Conservation (phyloP, 2,797 vertebrate species). For the Heliangelus exortis region DNA sequence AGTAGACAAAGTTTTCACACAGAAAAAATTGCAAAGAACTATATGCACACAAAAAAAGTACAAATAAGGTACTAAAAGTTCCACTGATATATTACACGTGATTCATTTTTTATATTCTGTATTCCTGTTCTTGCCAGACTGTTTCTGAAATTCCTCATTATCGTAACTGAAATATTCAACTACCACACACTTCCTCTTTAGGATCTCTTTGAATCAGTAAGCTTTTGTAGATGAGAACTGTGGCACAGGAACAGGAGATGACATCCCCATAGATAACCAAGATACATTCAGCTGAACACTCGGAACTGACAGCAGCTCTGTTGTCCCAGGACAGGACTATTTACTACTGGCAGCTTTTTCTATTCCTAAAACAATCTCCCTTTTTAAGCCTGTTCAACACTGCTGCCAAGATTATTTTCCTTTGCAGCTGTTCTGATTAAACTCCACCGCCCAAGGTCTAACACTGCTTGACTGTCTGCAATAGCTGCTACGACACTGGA, state of each 20-base stretch:
- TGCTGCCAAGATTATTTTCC: constrained; percentile 48
- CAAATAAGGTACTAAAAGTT: not conserved
- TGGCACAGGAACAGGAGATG: constrained; percentile 33
- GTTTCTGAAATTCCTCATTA: not conserved
- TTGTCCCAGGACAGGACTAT: not conserved
- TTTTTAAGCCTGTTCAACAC: constrained; percentile 9
- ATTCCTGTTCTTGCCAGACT: not conserved
- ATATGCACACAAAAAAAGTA: not conserved
- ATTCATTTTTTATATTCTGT: not conserved
- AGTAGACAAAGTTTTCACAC: not conserved
- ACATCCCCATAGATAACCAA: not conserved
- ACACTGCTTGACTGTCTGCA: constrained; percentile 26
- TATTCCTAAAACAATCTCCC: constrained; percentile 8
- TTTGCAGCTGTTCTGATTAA: constrained; percentile 55
- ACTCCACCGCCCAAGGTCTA: not conserved
- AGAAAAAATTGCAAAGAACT: not conserved
- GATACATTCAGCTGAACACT: not conserved
- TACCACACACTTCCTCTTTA: not conserved
- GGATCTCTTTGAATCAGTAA: not conserved
- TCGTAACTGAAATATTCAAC: not conserved
- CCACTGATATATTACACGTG: not conserved
- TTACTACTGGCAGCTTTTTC: not conserved
- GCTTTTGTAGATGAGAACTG: constrained; percentile 1
- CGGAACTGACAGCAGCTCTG: not conserved
- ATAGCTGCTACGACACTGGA: not conserved